These are phyloP conservation scores for Corella eumyota DNA, from an alignment of 23 tunicate genomes.

Conservation along the genomic window DNA sequence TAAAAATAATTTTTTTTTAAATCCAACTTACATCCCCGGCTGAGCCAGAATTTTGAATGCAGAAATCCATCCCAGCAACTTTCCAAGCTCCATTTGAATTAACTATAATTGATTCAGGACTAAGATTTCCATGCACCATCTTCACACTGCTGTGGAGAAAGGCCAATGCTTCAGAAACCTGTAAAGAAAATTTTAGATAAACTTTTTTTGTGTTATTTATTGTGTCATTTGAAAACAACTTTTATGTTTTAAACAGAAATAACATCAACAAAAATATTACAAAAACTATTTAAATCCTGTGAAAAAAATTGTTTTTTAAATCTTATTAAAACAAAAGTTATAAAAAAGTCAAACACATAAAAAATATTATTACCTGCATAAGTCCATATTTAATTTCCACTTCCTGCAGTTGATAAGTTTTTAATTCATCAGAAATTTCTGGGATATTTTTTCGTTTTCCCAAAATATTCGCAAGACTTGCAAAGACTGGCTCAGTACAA, in stretches of 20 bases:
- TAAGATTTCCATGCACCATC: slow-evolving; percentile 79
- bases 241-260: too few species aligned
- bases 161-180: slow-evolving; percentile 72
- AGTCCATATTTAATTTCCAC: slow-evolving; percentile 96
- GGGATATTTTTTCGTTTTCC: slow-evolving; percentile 47
- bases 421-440: slow-evolving; percentile 32
- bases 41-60: slow-evolving; percentile 34
- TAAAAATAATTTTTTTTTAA: too few species aligned
- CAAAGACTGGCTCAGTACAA: slow-evolving; percentile 91
- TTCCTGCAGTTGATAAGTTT: slow-evolving; percentile 47
- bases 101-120: slow-evolving; percentile 67
- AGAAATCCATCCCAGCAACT: slow-evolving; percentile 81
- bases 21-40: slow-evolving; percentile 28
- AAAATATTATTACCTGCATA: slow-evolving; percentile 53
- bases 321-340: too few species aligned
- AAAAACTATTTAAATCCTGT: neutral
- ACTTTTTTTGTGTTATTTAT: too few species aligned
- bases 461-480: slow-evolving; percentile 75
- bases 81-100: slow-evolving; percentile 88
- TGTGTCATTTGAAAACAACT: neutral
- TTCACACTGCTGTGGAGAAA: slow-evolving; percentile 83
- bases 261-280: too few species aligned
- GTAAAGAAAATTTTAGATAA: neutral
- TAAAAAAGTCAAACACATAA: too few species aligned
- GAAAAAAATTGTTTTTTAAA: neutral